These are phyloP conservation scores for Prosapia bicincta DNA, from an alignment of 2,888 invertebrate genomes.

Conservation along the genomic window DNA sequence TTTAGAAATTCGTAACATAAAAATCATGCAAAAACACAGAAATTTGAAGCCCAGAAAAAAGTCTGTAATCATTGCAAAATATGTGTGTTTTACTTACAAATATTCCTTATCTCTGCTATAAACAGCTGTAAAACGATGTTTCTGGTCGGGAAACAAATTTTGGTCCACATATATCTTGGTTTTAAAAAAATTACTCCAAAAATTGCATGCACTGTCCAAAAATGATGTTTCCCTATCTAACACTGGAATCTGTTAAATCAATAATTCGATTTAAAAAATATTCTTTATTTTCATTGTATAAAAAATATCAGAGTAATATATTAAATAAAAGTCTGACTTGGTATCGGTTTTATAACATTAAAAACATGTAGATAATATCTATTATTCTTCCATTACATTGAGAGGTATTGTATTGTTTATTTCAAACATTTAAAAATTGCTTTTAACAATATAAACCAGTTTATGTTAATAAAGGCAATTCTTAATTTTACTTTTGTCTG, in stretches of 20 bases:
- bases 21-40: neutral
- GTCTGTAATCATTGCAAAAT: neutral
- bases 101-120: conserved; percentile 91
- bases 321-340: too few relatives aligned
- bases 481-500: too few relatives aligned
- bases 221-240: neutral
- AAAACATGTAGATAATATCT: too few relatives aligned
- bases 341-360: too few relatives aligned
- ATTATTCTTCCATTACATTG: too few relatives aligned
- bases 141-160: conserved; percentile 68
- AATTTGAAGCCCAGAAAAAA: conserved; percentile 8
- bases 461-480: too few relatives aligned
- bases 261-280: neutral
- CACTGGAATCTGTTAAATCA: neutral
- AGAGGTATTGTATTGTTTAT: too few relatives aligned
- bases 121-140: conserved; percentile 79
- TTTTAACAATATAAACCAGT: too few relatives aligned
- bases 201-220: neutral
- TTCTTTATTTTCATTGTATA: too few relatives aligned
- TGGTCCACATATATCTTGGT: conserved; percentile 60
- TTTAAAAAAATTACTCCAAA: conserved; percentile 13
- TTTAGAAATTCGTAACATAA: too few relatives aligned
- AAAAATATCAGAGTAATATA: too few relatives aligned
- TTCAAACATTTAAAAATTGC: too few relatives aligned
- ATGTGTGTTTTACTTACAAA: conserved; percentile 61